These are phyloP conservation scores for Muscicapa comitata DNA, from an alignment of 2,797 vertebrate species.

Conservation along the genomic window DNA sequence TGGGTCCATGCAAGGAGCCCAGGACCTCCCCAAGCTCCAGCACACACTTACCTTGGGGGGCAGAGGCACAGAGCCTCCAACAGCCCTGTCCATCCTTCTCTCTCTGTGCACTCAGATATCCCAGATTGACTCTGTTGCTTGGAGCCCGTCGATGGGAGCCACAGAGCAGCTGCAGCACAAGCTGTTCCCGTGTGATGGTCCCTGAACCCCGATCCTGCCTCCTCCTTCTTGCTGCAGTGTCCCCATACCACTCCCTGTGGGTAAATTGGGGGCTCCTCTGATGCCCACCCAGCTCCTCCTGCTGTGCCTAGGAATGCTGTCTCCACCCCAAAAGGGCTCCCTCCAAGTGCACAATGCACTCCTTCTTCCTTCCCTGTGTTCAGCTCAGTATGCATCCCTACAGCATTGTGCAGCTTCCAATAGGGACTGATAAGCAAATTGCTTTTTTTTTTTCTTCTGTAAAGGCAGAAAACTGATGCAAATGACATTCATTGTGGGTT, in stretches of 20 bases:
- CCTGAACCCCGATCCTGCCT: rapidly evolving
- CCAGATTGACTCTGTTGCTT: rapidly evolving
- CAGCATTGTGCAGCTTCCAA: not conserved
- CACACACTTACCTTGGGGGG: not conserved
- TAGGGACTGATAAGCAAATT: not conserved
- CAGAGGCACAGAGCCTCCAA: not conserved
- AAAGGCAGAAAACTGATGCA: not conserved
- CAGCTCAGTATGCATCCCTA: not conserved
- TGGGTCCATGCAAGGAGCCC: not conserved
- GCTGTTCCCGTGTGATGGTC: not conserved
- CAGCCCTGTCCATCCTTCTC: not conserved
- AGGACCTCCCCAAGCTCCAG: not conserved
- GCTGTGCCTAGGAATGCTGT: not conserved
- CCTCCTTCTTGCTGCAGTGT: not conserved
- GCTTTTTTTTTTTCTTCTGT: not conserved
- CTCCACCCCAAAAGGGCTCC: not conserved
- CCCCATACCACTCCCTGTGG: too few species aligned
- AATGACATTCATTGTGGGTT: not conserved
- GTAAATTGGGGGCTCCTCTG: not conserved
- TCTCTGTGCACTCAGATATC: not conserved
- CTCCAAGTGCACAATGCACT: rapidly evolving
- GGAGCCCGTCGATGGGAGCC: not conserved
- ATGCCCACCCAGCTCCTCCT: not conserved
- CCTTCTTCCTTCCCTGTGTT: not conserved
- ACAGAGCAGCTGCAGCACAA: not conserved